These are phyloP conservation scores for Euthynnus affinis DNA, from an alignment of 2,797 vertebrate genomes.

Conservation along the genomic window DNA sequence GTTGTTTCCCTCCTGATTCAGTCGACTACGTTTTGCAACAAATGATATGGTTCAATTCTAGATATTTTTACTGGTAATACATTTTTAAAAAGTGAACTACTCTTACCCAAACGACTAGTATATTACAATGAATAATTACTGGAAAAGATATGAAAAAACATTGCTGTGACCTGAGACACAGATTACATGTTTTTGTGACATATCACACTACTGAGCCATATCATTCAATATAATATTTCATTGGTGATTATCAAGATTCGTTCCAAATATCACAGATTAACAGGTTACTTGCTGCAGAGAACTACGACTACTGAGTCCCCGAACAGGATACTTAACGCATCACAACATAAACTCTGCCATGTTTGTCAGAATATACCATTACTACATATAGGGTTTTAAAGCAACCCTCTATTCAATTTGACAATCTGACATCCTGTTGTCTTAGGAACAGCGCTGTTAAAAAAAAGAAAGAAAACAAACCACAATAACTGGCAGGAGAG, in stretches of 20 bases:
- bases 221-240: background rate
- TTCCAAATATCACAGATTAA: background rate
- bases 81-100: too few relatives aligned
- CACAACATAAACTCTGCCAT: background rate
- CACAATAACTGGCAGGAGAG: constrained; percentile 75
- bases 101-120: too few relatives aligned
- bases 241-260: background rate
- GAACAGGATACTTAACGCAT: background rate
- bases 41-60: too few relatives aligned
- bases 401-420: background rate
- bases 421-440: background rate
- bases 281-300: background rate
- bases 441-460: background rate
- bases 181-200: background rate
- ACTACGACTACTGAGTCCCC: background rate
- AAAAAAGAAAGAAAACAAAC: constrained; percentile 44
- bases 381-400: background rate
- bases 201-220: background rate
- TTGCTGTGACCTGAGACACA: background rate
- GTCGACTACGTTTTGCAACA: too few relatives aligned
- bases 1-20: too few relatives aligned
- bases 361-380: background rate
- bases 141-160: background rate
- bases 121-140: background rate
- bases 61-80: too few relatives aligned